These are phyloP conservation scores for Idaea biselata DNA, from an alignment of 2,888 invertebrate species.

Conservation along the genomic window DNA sequence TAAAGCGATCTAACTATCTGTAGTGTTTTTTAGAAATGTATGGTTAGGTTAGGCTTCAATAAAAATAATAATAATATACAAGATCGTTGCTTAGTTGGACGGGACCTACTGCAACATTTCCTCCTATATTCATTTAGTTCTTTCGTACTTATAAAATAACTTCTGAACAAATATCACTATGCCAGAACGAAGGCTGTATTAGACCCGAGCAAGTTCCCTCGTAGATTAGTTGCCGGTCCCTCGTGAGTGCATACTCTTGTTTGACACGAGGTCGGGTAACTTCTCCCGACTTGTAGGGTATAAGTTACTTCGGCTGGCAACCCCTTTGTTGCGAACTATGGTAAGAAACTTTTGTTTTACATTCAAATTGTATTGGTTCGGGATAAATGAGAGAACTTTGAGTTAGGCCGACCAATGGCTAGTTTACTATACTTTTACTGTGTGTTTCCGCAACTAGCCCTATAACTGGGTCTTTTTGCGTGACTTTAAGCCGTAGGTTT, in stretches of 20 bases:
- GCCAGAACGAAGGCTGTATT: conserved; percentile 32
- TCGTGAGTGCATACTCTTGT: conserved; percentile 75
- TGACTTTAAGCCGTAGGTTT: no score
- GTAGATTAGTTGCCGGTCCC: conserved; percentile 31
- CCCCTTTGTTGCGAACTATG: conserved; percentile 37
- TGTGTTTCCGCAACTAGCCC: no score
- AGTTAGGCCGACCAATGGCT: neutral
- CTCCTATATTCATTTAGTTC: neutral
- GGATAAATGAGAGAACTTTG: conserved; percentile 12
- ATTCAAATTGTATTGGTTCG: conserved; percentile 22
- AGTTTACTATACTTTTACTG: neutral
- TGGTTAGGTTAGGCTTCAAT: no score
- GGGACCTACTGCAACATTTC: no score
- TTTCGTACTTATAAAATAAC: neutral
- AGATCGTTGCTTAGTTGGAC: no score
- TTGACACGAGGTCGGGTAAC: conserved; percentile 69
- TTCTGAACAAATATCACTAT: neutral
- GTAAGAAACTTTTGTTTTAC: conserved; percentile 23
- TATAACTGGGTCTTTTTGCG: no score
- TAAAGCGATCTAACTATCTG: no score
- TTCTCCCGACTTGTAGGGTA: conserved; percentile 56
- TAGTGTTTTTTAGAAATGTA: no score
- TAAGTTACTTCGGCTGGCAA: conserved; percentile 44
- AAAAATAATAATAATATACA: no score
- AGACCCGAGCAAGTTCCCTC: conserved; percentile 53